phyloP scores from a whole-genome alignment of 1,140 invertebrate species.

The Nomia melanderi region DNA sequence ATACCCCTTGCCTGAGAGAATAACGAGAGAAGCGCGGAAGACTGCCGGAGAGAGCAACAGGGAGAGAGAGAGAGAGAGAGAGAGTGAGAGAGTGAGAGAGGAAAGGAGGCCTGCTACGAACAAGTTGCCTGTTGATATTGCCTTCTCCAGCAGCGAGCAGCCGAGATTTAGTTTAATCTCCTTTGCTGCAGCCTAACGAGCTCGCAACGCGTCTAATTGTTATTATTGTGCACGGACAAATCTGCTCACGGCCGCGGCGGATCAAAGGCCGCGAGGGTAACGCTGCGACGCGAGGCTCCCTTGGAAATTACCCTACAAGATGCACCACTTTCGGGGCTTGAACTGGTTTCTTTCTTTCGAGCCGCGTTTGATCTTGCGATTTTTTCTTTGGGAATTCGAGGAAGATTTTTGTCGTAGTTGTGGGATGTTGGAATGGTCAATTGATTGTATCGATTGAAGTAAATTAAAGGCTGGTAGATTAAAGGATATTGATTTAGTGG shows the following conservation, averaged over 20 bases:
- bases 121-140: slow-evolving; percentile 39
- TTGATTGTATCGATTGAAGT: too few relatives aligned
- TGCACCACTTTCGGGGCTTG: neutral
- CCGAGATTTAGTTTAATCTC: slow-evolving; percentile 60
- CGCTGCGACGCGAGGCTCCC: too few relatives aligned
- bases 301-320: neutral
- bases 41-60: slow-evolving; percentile 10
- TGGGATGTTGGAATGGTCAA: too few relatives aligned
- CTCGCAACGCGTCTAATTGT: slow-evolving; percentile 55
- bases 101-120: slow-evolving; percentile 1
- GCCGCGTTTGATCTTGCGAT: too few relatives aligned
- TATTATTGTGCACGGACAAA: slow-evolving; percentile 50
- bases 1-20: too few relatives aligned
- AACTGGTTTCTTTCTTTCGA: too few relatives aligned
- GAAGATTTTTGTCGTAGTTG: too few relatives aligned
- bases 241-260: slow-evolving; percentile 4
- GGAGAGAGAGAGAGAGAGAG: neutral
- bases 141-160: slow-evolving; percentile 13
- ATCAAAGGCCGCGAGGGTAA: neutral
- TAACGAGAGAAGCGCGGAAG: neutral
- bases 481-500: too few relatives aligned
- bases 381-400: too few relatives aligned
- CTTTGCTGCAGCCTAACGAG: slow-evolving; percentile 42
- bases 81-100: too few relatives aligned
- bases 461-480: too few relatives aligned